Evolutionary conservation across 2,113 vertebrate genomes (phyloP).

Genomic region (Morone chrysops): DNA sequence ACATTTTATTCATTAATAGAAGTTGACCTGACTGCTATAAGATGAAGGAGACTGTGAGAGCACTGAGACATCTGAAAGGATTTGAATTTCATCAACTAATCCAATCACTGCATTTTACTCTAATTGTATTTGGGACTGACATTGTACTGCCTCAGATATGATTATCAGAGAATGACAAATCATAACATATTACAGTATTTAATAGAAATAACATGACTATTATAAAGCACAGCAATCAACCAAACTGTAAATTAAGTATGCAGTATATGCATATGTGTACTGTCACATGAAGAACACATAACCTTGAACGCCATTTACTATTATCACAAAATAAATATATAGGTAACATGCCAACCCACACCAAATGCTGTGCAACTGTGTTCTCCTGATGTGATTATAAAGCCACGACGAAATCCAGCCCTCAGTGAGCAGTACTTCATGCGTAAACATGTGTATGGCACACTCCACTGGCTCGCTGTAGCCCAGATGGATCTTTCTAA

Average conservation of each 20-base stretch:
- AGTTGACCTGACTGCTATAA: neutral
- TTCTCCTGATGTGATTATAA: constrained; percentile 41
- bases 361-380: constrained; percentile 1
- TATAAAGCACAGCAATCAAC: neutral
- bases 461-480: neutral
- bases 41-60: constrained; percentile 12
- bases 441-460: constrained; percentile 31
- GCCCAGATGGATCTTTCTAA: constrained; percentile 44
- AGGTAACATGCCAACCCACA: constrained; percentile 17
- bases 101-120: constrained; percentile 24
- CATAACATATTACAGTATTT: neutral
- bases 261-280: neutral
- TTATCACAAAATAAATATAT: constrained; percentile 11
- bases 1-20: constrained; percentile 45
- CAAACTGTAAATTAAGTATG: neutral
- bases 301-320: neutral
- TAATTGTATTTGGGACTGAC: constrained; percentile 15
- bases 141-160: neutral
- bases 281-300: neutral
- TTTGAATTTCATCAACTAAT: constrained; percentile 51
- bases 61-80: constrained; percentile 29
- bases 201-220: neutral
- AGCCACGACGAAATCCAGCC: neutral
- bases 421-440: constrained; percentile 9
- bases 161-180: neutral